phyloP scores from a whole-genome alignment of 2,797 vertebrate genomes.

The Myotis planiceps region DNA sequence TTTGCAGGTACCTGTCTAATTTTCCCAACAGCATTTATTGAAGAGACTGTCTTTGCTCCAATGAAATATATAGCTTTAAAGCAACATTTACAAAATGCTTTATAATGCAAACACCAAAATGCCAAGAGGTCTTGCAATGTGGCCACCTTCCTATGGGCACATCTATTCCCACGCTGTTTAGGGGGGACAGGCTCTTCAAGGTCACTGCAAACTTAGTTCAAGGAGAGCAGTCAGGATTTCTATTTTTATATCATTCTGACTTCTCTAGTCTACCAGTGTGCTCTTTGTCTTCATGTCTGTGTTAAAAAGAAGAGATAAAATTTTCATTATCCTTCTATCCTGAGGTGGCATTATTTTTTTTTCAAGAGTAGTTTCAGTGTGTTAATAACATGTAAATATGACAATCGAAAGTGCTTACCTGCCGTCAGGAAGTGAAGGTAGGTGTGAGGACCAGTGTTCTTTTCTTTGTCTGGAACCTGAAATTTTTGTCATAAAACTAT shows the following conservation, averaged over 20 bases:
- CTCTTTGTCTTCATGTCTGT: constrained; percentile 34
- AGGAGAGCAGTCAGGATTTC: background rate
- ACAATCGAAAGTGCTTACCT: constrained; percentile 4
- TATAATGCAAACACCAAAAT: background rate
- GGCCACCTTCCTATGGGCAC: background rate
- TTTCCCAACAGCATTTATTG: too few species aligned
- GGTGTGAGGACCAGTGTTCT: background rate
- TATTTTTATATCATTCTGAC: constrained; percentile 8
- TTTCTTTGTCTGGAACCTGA: constrained; percentile 56
- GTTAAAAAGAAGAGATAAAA: constrained; percentile 54
- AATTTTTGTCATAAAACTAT: constrained; percentile 55
- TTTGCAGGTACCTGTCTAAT: too few species aligned
- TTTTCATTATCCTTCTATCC: constrained; percentile 11
- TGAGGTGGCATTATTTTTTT: constrained; percentile 53
- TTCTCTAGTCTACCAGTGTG: constrained; percentile 2
- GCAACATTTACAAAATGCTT: background rate
- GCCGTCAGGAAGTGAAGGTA: constrained; percentile 31
- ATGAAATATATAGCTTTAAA: background rate
- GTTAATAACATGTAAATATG: constrained; percentile 62
- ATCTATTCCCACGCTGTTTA: background rate
- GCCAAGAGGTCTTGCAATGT: background rate
- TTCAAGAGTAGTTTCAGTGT: constrained; percentile 55
- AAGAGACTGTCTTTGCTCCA: too few species aligned
- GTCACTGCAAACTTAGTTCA: constrained; percentile 7
- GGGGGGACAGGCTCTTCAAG: background rate